Conservation (phyloP, 2,113 vertebrate species). For the Bos indicus region DNA sequence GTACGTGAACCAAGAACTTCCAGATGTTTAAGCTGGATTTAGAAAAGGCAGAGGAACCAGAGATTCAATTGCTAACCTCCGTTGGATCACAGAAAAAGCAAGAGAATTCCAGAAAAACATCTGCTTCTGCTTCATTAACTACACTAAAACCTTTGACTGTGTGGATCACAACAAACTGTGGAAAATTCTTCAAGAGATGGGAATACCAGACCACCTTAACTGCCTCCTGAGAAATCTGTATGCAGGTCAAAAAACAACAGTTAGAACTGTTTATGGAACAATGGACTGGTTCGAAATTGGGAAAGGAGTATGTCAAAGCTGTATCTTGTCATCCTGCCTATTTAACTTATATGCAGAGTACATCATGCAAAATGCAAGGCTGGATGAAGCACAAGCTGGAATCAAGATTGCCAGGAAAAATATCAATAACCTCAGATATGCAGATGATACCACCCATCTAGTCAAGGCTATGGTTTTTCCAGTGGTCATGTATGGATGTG, state of each 20-base stretch:
- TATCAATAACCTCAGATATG: neutral
- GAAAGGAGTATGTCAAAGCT: neutral
- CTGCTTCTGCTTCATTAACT: neutral
- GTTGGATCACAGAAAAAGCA: neutral
- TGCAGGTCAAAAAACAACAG: neutral
- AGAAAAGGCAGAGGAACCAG: neutral
- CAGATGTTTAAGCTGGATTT: neutral
- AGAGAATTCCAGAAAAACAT: neutral
- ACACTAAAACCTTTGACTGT: neutral
- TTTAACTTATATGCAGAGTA: neutral
- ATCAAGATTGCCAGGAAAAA: neutral
- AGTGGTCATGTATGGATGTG: no score
- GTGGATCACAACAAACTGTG: neutral
- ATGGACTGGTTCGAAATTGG: neutral
- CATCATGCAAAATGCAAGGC: neutral
- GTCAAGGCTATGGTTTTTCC: no score
- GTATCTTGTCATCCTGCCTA: neutral
- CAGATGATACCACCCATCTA: neutral
- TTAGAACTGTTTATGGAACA: neutral
- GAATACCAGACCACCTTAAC: neutral
- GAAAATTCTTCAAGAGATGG: neutral
- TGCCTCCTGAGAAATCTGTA: neutral
- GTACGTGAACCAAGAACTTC: neutral
- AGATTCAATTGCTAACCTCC: neutral
- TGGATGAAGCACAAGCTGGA: neutral